phyloP scores from a whole-genome alignment of 2,888 invertebrate species.

The Dicroscelio sp. region DNA sequence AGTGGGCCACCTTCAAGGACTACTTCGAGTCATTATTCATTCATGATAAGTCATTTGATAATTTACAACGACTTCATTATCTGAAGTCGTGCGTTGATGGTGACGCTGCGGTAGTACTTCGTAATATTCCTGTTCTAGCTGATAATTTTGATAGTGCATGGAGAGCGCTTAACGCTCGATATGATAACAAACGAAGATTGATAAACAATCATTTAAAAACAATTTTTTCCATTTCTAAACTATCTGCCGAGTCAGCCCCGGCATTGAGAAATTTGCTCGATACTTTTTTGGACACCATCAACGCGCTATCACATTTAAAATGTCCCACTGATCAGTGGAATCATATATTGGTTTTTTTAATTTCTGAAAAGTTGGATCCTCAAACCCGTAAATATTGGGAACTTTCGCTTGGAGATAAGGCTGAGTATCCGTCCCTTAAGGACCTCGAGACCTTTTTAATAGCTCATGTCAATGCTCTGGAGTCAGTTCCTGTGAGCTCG shows the following conservation, averaged over 20 bases:
- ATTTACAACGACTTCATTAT: slow-evolving; percentile 3
- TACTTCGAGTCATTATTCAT: slow-evolving; percentile 22
- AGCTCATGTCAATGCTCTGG: not conserved
- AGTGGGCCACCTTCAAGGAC: not conserved
- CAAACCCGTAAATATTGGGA: not conserved
- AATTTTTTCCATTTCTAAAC: not conserved
- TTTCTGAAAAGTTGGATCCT: not conserved
- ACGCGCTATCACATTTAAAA: not conserved
- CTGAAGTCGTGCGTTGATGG: slow-evolving; percentile 25
- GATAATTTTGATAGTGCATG: slow-evolving; percentile 11
- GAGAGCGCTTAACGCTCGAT: not conserved
- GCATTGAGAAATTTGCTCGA: not conserved
- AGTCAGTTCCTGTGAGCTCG: no score
- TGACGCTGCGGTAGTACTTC: not conserved
- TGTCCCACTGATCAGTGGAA: not conserved
- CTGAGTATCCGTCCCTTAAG: not conserved
- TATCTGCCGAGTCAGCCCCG: not conserved
- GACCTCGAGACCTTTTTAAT: not conserved
- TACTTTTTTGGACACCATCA: not conserved
- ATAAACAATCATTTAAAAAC: not conserved
- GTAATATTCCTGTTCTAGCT: not conserved
- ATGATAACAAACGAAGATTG: not conserved
- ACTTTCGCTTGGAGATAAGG: not conserved
- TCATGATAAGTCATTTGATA: not conserved
- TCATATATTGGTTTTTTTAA: slow-evolving; percentile 11